Evolutionary conservation across 1,140 invertebrate genomes (phyloP).

Genomic region (Drosophila watanabei): DNA sequence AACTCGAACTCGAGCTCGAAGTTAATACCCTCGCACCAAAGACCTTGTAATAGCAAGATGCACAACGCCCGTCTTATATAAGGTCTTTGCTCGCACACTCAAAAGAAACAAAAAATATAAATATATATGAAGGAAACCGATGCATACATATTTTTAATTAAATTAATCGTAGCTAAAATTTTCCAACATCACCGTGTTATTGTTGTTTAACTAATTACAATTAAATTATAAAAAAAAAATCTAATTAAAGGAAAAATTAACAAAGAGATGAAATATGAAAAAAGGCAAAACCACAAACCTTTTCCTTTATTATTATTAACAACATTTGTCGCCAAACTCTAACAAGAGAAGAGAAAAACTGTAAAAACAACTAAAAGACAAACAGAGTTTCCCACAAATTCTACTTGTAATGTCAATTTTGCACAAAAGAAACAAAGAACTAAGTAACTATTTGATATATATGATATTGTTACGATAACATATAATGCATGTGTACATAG

Average conservation of each 20-base stretch:
- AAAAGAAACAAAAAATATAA: conserved; percentile 11
- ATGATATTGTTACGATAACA: conserved; percentile 4
- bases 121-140: neutral
- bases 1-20: conserved; percentile 20
- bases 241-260: conserved; percentile 14
- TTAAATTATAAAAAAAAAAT: conserved; percentile 24
- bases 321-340: conserved; percentile 33
- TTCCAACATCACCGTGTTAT: conserved; percentile 78
- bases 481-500: conserved; percentile 26
- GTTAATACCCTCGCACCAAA: conserved; percentile 1
- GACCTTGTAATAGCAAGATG: neutral
- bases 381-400: conserved; percentile 12
- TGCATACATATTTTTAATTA: conserved; percentile 67
- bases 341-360: conserved; percentile 3
- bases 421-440: conserved; percentile 25
- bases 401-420: conserved; percentile 44
- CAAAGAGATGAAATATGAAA: conserved; percentile 6
- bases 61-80: neutral
- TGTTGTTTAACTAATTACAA: conserved; percentile 71
- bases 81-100: conserved; percentile 2
- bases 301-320: conserved; percentile 28
- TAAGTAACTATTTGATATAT: conserved; percentile 15
- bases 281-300: conserved; percentile 19
- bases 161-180: conserved; percentile 75
- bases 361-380: neutral